phyloP scores from a whole-genome alignment of 2,888 invertebrate genomes.

The Colostygia pectinataria region DNA sequence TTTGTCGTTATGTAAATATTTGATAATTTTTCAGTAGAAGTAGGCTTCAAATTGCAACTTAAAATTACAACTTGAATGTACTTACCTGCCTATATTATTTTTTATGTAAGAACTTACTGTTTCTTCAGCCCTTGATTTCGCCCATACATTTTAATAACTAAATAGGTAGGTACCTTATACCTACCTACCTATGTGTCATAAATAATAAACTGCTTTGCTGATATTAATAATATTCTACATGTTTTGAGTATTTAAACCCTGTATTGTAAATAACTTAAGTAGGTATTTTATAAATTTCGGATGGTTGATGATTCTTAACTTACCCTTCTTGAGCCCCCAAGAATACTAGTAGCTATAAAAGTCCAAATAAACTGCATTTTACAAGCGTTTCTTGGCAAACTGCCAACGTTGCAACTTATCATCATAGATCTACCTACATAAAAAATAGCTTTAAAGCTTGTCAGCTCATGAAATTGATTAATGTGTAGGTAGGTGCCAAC shows the following conservation, averaged over 20 bases:
- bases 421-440: conserved; percentile 19
- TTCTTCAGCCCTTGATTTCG: conserved; percentile 41
- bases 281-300: too few species aligned
- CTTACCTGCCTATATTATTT: too few species aligned
- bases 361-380: conserved; percentile 23
- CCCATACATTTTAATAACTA: conserved; percentile 10
- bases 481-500: conserved; percentile 5
- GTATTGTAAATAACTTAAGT: too few species aligned
- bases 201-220: conserved; percentile 17
- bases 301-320: too few species aligned
- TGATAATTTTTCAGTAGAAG: too few species aligned
- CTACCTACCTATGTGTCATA: conserved; percentile 2
- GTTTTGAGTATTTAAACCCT: too few species aligned
- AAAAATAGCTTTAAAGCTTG: conserved; percentile 23
- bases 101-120: conserved; percentile 33
- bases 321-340: conserved; percentile 6
- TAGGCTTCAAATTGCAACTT: too few species aligned
- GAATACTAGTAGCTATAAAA: conserved; percentile 11
- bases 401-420: conserved; percentile 31
- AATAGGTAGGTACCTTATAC: too few species aligned
- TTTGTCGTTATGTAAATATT: too few species aligned
- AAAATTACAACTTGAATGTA: too few species aligned
- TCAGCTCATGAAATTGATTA: conserved; percentile 21
- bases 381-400: conserved; percentile 24
- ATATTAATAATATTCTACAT: conserved; percentile 20